Conservation (phyloP, 2,113 vertebrate species). For the Rynchops niger region DNA sequence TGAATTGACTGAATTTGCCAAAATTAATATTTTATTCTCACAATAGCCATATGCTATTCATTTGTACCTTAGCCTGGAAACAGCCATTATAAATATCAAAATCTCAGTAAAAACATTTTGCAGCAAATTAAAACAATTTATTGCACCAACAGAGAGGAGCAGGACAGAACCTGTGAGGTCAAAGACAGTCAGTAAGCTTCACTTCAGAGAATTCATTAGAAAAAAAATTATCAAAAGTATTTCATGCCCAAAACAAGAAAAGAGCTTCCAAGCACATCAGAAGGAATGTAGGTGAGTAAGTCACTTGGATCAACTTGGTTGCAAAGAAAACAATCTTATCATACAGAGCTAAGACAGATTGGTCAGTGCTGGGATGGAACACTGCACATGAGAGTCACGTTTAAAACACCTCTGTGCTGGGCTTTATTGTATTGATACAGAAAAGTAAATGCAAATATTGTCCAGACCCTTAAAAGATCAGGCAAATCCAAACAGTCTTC, state of each 20-base stretch:
- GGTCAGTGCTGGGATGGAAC: neutral
- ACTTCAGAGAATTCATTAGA: neutral
- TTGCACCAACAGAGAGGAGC: conserved; percentile 4
- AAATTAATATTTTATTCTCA: conserved; percentile 69
- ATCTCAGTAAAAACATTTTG: conserved; percentile 53
- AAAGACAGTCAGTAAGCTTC: neutral
- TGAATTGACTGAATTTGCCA: conserved; percentile 62
- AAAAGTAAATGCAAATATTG: conserved; percentile 42
- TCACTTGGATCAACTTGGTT: neutral
- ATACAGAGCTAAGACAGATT: neutral
- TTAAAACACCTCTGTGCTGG: neutral
- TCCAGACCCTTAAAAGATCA: conserved; percentile 22
- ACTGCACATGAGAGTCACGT: neutral
- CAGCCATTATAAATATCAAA: conserved; percentile 57
- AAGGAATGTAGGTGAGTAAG: conserved; percentile 33
- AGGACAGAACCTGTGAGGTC: conserved; percentile 36
- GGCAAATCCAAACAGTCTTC: conserved; percentile 47
- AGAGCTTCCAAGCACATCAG: conserved; percentile 9
- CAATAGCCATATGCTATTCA: conserved; percentile 62
- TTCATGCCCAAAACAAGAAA: neutral
- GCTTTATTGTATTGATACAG: conserved; percentile 1
- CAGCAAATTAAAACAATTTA: conserved; percentile 54
- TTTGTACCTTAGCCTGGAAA: conserved; percentile 65
- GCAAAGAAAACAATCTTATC: conserved; percentile 1
- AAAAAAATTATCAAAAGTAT: neutral